Conservation (phyloP, 2,888 invertebrate species). For the Mythimna impura region DNA sequence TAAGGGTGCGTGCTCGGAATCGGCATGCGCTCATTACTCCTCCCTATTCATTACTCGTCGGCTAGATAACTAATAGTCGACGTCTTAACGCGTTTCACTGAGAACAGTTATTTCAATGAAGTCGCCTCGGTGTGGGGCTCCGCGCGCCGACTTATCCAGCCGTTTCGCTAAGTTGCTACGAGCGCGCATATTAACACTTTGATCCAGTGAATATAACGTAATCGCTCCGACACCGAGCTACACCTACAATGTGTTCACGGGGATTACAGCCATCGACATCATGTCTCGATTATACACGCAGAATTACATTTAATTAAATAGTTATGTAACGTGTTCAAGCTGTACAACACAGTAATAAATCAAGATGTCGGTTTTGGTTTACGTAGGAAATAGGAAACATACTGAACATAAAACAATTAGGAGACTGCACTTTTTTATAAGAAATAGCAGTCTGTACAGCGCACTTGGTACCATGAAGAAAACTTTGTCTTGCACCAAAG, state of each 20-base stretch:
- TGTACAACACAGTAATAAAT: constrained; percentile 14
- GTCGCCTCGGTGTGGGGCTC: constrained; percentile 58
- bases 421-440: neutral
- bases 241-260: constrained; percentile 52
- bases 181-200: constrained; percentile 69
- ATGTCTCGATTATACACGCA: constrained; percentile 56
- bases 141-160: constrained; percentile 52
- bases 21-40: constrained; percentile 85
- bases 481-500: neutral
- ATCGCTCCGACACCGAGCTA: constrained; percentile 57
- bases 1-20: constrained; percentile 86
- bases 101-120: constrained; percentile 83
- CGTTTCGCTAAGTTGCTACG: constrained; percentile 60
- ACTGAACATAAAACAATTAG: constrained; percentile 1
- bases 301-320: constrained; percentile 56
- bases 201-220: constrained; percentile 64
- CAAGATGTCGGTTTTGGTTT: constrained; percentile 23
- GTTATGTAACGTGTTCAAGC: constrained; percentile 38
- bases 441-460: neutral
- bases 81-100: constrained; percentile 78
- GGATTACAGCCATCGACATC: constrained; percentile 58
- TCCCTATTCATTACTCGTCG: constrained; percentile 85
- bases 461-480: too few relatives aligned
- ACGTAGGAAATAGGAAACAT: neutral
- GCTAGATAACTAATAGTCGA: constrained; percentile 85